Evolutionary conservation across 2,888 invertebrate species (phyloP).

Genomic region (Luperina nickerlii): DNA sequence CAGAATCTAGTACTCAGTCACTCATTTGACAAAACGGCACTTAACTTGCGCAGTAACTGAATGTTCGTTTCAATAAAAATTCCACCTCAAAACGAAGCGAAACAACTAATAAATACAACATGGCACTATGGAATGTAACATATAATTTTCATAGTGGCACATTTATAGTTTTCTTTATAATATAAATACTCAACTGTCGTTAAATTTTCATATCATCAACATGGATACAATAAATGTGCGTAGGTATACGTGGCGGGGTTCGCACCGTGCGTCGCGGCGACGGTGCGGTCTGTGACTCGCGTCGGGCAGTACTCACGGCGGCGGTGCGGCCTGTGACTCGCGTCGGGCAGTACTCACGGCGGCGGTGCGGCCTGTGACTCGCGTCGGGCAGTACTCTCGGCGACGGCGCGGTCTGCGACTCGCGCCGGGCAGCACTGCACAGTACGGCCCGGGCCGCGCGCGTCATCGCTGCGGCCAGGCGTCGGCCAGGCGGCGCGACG

Average conservation of each 20-base stretch:
- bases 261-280: not conserved
- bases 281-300: not conserved
- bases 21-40: constrained; percentile 38
- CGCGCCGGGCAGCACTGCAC: not conserved
- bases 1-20: constrained; percentile 18
- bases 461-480: constrained; percentile 51
- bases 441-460: not conserved
- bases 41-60: not conserved
- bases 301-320: not conserved
- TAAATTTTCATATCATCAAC: constrained; percentile 57
- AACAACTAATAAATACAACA: constrained; percentile 71
- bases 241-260: not conserved
- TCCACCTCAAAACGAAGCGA: constrained; percentile 58
- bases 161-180: constrained; percentile 56
- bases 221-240: constrained; percentile 54
- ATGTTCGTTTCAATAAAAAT: constrained; percentile 48
- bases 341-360: not conserved
- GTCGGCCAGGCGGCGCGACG: constrained; percentile 2
- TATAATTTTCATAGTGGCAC: constrained; percentile 87
- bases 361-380: not conserved
- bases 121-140: constrained; percentile 88
- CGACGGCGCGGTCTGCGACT: not conserved
- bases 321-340: not conserved
- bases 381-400: not conserved
- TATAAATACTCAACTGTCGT: constrained; percentile 61